A percentile compares a stretch with the other conserved stretches of the same genome.
These are phyloP conservation scores for Drosophila lacertosa DNA, from an alignment of 1,140 invertebrate species.

Conservation along the genomic window DNA sequence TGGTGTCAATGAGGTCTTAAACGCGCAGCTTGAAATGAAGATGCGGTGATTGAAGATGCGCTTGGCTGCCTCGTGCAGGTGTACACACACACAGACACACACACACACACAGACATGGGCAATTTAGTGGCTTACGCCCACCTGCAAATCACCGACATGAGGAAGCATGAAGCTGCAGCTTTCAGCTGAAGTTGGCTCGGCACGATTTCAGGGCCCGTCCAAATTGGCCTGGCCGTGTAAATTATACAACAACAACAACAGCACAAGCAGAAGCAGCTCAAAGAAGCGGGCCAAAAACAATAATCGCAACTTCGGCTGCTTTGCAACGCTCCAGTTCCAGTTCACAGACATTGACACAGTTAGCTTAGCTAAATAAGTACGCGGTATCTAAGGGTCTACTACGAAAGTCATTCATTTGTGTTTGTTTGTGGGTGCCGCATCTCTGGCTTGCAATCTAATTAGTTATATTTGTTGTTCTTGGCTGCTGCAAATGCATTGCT, in stretches of 20 bases:
- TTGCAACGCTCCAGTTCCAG: constrained; percentile 78
- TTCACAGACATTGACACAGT: constrained; percentile 83
- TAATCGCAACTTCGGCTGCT: constrained; percentile 36
- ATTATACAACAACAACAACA: constrained; percentile 61
- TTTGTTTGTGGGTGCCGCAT: constrained; percentile 27
- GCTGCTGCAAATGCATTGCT: constrained; percentile 38
- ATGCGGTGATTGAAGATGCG: constrained; percentile 19
- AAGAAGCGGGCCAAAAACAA: constrained; percentile 61
- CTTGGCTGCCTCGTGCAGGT: constrained; percentile 20
- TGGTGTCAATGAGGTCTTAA: constrained; percentile 26
- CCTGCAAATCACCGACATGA: constrained; percentile 55
- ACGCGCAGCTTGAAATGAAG: constrained; percentile 37
- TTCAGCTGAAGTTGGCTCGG: constrained; percentile 34
- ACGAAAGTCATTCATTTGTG: constrained; percentile 23
- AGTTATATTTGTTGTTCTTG: constrained; percentile 49
- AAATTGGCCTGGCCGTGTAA: constrained; percentile 57
- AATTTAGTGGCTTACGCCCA: constrained; percentile 68
- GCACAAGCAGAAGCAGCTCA: constrained; percentile 29
- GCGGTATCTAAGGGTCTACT: constrained; percentile 19
- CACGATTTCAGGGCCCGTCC: constrained; percentile 58
- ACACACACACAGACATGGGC: constrained; percentile 29
- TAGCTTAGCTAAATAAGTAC: constrained; percentile 42
- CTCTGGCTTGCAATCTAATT: constrained; percentile 67
- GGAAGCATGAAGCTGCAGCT: constrained; percentile 31
- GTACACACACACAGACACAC: constrained; percentile 34